A percentile compares a stretch with the other conserved stretches of the same genome.
phyloP scores from a whole-genome alignment of 37 sponge, comb jelly and placozoan genomes.

The Theonella swinhoei region DNA sequence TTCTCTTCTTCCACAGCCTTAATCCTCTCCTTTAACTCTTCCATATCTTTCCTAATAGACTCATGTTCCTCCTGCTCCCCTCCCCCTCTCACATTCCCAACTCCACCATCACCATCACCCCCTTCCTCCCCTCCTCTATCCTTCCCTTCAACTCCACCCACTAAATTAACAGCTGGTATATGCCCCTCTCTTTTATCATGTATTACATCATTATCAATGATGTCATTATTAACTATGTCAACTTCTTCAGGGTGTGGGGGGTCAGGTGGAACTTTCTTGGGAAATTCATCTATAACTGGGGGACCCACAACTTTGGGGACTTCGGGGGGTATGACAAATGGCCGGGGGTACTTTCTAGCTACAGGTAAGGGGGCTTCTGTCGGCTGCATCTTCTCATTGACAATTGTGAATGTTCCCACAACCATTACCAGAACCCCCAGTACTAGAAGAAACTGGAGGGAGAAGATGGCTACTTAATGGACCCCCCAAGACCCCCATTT shows the following conservation, averaged over 20 bases:
- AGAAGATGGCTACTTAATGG: no score
- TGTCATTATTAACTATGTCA: background rate
- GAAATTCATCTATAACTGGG: background rate
- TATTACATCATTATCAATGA: background rate
- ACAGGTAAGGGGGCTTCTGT: background rate
- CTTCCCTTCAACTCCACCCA: background rate
- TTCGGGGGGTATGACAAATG: no score
- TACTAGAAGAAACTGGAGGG: background rate
- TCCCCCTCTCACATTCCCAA: background rate
- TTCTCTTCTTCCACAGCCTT: slow-evolving; percentile 46
- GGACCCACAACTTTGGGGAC: background rate
- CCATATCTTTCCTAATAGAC: slow-evolving; percentile 10
- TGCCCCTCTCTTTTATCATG: background rate
- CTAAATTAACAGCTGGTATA: background rate
- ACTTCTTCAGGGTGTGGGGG: background rate
- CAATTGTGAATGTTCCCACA: background rate
- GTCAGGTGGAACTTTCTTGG: background rate
- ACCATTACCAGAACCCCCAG: background rate
- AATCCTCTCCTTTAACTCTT: background rate
- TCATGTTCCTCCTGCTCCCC: slow-evolving; percentile 4
- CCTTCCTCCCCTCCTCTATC: background rate
- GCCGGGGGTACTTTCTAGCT: background rate
- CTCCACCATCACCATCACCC: background rate
- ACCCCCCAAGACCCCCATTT: background rate
- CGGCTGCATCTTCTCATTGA: background rate